These are phyloP conservation scores for Micromys minutus DNA, from an alignment of 2,113 vertebrate species.

Conservation along the genomic window DNA sequence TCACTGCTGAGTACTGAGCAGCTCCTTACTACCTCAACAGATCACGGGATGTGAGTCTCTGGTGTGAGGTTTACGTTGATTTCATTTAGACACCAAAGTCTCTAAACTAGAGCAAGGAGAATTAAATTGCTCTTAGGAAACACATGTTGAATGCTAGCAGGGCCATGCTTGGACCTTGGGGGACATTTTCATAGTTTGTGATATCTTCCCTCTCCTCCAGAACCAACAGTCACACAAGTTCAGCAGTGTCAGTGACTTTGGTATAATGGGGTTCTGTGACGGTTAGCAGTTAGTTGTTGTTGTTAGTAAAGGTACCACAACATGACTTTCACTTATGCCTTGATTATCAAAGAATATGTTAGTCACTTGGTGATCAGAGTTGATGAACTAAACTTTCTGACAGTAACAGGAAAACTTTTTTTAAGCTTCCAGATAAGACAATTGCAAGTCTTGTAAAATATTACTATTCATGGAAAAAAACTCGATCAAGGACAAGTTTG, in stretches of 20 bases:
- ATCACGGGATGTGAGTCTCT: not conserved
- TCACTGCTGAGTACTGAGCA: not conserved
- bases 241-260: not conserved
- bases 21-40: conserved; percentile 5
- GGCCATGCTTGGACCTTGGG: not conserved
- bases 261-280: not conserved
- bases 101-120: not conserved
- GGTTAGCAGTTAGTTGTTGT: not conserved
- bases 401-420: conserved; percentile 59
- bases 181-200: conserved; percentile 7
- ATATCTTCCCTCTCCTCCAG: not conserved
- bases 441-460: conserved; percentile 99
- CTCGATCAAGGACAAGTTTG: conserved; percentile 96
- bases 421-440: conserved; percentile 97
- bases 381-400: conserved; percentile 56
- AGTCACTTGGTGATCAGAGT: conserved; percentile 11
- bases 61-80: not conserved
- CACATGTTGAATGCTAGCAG: not conserved
- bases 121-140: not conserved
- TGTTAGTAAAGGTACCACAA: not conserved
- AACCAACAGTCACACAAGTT: conserved; percentile 6
- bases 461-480: conserved; percentile 99
- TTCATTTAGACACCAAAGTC: conserved; percentile 9
- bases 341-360: conserved; percentile 47
- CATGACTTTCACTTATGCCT: conserved; percentile 29